phyloP scores from a whole-genome alignment of 2,113 vertebrate genomes.

The Burhinus oedicnemus region DNA sequence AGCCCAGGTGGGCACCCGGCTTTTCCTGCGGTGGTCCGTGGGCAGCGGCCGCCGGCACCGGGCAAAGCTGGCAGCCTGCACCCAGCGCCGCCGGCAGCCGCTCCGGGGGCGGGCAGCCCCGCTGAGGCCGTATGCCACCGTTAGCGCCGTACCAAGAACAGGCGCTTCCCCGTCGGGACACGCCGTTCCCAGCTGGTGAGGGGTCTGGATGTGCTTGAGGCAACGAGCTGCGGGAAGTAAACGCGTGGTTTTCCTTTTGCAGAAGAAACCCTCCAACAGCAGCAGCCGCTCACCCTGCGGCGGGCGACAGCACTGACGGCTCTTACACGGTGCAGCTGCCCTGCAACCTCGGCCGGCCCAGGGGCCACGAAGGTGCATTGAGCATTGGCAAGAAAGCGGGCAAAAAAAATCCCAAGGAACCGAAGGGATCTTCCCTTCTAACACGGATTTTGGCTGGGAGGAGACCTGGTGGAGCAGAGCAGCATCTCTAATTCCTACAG shows the following conservation, averaged over 20 bases:
- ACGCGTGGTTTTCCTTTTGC: accelerated
- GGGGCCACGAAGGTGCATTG: accelerated
- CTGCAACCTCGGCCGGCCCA: neutral
- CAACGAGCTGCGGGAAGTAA: neutral
- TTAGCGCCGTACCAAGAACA: neutral
- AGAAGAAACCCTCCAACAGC: neutral
- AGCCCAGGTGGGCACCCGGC: neutral
- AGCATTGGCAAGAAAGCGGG: neutral
- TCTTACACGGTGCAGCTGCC: accelerated
- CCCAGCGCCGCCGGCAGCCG: neutral
- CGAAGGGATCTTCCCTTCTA: neutral
- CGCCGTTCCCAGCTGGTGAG: neutral
- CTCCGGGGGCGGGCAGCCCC: neutral
- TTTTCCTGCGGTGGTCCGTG: accelerated
- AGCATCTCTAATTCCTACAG: neutral
- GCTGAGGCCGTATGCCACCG: neutral
- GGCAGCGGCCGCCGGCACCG: neutral
- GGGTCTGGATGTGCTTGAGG: neutral
- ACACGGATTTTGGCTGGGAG: neutral
- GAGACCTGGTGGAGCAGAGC: neutral
- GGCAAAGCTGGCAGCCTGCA: neutral
- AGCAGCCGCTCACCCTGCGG: accelerated
- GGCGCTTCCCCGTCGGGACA: neutral
- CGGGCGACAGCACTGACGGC: accelerated
- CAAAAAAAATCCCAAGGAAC: accelerated